A percentile compares a stretch with the other conserved stretches of the same genome.
Evolutionary conservation across 2,797 vertebrate species (phyloP).

Genomic region (Pangasius larnaudii): DNA sequence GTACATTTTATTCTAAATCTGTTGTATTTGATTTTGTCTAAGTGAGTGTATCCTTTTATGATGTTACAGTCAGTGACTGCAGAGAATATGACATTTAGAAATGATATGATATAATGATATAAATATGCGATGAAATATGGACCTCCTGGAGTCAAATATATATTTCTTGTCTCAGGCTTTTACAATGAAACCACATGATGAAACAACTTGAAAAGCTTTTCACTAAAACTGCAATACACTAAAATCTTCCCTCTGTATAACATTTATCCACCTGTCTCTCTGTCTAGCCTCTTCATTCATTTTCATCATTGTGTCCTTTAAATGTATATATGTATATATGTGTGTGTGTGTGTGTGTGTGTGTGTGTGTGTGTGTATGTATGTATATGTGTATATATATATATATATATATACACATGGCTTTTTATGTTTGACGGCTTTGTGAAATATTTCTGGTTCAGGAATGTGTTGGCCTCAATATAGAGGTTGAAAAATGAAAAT

Average conservation of each 20-base stretch:
- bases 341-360: too few relatives aligned
- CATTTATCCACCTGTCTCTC: background rate
- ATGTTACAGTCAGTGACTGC: background rate
- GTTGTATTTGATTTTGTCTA: background rate
- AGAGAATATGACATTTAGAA: background rate
- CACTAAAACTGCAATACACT: background rate
- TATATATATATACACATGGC: too few relatives aligned
- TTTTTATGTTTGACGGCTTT: background rate
- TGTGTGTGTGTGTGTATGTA: too few relatives aligned
- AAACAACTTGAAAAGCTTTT: background rate
- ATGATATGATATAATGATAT: too few relatives aligned
- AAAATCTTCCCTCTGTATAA: background rate
- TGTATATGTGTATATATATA: too few relatives aligned
- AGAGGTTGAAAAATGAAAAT: background rate
- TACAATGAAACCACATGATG: background rate
- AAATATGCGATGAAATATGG: background rate
- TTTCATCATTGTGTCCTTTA: background rate
- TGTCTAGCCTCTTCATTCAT: background rate
- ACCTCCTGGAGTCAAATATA: background rate
- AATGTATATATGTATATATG: too few relatives aligned
- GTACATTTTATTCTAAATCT: background rate
- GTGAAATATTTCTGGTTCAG: background rate
- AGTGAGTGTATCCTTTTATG: background rate
- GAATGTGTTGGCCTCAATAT: background rate
- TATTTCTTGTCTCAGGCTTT: constrained; percentile 16